Evolutionary conservation across 2,888 invertebrate genomes (phyloP).

Genomic region (Cetonia aurata): DNA sequence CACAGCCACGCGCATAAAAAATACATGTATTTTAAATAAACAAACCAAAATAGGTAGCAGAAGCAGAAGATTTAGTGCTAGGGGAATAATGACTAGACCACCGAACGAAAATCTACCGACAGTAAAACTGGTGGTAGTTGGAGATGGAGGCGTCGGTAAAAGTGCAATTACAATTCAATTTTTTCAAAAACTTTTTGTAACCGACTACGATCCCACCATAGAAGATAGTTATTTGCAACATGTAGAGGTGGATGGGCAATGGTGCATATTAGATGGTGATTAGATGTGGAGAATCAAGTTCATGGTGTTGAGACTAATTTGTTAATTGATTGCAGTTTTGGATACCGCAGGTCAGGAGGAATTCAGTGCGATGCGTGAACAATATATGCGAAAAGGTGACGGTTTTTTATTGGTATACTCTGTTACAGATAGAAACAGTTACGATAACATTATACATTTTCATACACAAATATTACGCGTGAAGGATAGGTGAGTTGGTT

Average conservation of each 20-base stretch:
- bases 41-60: slow-evolving; percentile 59
- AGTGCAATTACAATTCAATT: slow-evolving; percentile 97
- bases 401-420: slow-evolving; percentile 95
- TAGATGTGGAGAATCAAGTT: neutral
- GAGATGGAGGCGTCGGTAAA: slow-evolving; percentile 95
- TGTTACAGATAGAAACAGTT: slow-evolving; percentile 92
- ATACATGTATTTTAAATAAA: slow-evolving; percentile 46
- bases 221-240: slow-evolving; percentile 96
- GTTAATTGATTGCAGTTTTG: slow-evolving; percentile 73
- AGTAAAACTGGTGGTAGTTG: slow-evolving; percentile 92
- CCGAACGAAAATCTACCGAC: slow-evolving; percentile 80
- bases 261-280: slow-evolving; percentile 91
- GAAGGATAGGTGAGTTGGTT: slow-evolving; percentile 75
- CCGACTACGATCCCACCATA: slow-evolving; percentile 96
- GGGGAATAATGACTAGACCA: slow-evolving; percentile 73
- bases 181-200: slow-evolving; percentile 94
- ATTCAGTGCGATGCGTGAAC: slow-evolving; percentile 95
- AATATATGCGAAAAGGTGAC: slow-evolving; percentile 94
- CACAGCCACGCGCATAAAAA: too few relatives aligned
- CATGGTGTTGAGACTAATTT: slow-evolving; percentile 1
- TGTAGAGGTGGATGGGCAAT: slow-evolving; percentile 92
- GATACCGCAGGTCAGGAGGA: slow-evolving; percentile 97
- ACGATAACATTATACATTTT: slow-evolving; percentile 88
- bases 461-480: slow-evolving; percentile 92
- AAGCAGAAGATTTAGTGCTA: slow-evolving; percentile 57